Base-by-base conservation (phyloP, 2,113 vertebrate species). In the Callopanchax toddi region DNA sequence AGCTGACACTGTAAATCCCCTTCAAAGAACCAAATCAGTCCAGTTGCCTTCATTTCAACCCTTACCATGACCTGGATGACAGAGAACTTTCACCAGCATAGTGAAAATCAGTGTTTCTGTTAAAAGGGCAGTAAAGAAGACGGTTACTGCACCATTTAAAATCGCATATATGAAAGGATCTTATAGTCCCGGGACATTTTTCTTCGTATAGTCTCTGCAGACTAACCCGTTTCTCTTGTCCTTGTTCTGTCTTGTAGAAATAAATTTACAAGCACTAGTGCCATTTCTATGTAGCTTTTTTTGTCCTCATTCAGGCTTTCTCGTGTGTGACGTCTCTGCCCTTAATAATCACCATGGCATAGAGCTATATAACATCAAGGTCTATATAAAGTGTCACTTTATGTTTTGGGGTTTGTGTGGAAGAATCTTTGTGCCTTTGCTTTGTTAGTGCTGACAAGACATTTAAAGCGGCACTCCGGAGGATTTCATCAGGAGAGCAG, bases 251-350 rank as follows among this genome's bases (percentile, higher is more conserved):
- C 18, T 61, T 17, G n/a, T 32, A 45, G 46, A 18, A 48, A 60
- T 51, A 11, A 54, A 46, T 63, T 49, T 60, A 36, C 26, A 26
- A 26, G 26, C 26, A 26, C 26, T 67, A 57, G 20, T 40, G 11
- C 12, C 32, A 9, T 12, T 34, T 20, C 22, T 40, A 15, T 43
- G 49, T 11, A 32, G 51, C n/a, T 18, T 53, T 56, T 58, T 22
- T 23, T 36, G 58, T 62, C 63, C 59, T 49, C 55, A 74, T 71
- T 34, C 39, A 25, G 10, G 40, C 46, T 54, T 76, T 65, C 18
- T 49, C 53, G 49, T 56, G 52, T 62, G 50, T 37, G 37, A 66
- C 40, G 54, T 58, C 46, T 65, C 45, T 51, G 16, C 32, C 10
- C 23, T 66, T 32, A 53, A 61, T 57, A 77, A 70, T 72, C 51